These are phyloP conservation scores for Cheilosia variabilis DNA, from an alignment of 2,888 invertebrate species.

Conservation along the genomic window DNA sequence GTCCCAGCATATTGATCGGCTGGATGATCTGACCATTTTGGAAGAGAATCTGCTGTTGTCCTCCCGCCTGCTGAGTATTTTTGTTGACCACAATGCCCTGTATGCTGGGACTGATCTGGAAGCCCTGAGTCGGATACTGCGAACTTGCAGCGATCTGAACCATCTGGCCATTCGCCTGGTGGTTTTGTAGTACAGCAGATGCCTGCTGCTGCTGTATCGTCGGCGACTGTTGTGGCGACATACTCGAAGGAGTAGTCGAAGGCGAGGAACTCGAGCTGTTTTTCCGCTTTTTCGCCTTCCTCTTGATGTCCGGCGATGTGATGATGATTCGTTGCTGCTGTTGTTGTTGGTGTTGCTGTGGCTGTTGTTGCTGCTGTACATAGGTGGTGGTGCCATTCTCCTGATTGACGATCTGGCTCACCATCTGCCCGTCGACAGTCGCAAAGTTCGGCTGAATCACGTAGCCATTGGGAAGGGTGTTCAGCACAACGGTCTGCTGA, in stretches of 20 bases:
- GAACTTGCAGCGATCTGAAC: conserved; percentile 84
- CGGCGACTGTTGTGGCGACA: conserved; percentile 83
- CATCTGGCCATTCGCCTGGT: conserved; percentile 82
- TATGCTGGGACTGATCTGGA: conserved; percentile 90
- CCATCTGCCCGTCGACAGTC: conserved; percentile 89
- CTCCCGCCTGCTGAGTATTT: conserved; percentile 83
- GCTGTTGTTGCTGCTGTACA: conserved; percentile 78
- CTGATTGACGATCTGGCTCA: conserved; percentile 86
- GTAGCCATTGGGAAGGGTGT: conserved; percentile 90
- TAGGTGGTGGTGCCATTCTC: conserved; percentile 81
- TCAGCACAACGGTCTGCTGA: conserved; percentile 91
- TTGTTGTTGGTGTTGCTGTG: conserved; percentile 79
- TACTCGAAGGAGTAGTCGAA: conserved; percentile 79
- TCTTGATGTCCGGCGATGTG: conserved; percentile 88
- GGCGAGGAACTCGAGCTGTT: conserved; percentile 82
- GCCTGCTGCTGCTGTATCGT: conserved; percentile 80
- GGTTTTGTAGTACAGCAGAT: conserved; percentile 82
- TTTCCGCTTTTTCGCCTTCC: conserved; percentile 90
- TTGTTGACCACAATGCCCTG: conserved; percentile 88
- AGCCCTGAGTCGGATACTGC: conserved; percentile 88
- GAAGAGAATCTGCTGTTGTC: conserved; percentile 83
- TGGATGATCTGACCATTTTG: conserved; percentile 88
- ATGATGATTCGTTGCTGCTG: conserved; percentile 83
- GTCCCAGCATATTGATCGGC: conserved; percentile 92
- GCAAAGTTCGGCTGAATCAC: conserved; percentile 89